Evolutionary conservation across 2,888 invertebrate genomes (phyloP), one percentile per base, ranked within the genome.

Genomic region (Leptinotarsa rubiginosa): DNA sequence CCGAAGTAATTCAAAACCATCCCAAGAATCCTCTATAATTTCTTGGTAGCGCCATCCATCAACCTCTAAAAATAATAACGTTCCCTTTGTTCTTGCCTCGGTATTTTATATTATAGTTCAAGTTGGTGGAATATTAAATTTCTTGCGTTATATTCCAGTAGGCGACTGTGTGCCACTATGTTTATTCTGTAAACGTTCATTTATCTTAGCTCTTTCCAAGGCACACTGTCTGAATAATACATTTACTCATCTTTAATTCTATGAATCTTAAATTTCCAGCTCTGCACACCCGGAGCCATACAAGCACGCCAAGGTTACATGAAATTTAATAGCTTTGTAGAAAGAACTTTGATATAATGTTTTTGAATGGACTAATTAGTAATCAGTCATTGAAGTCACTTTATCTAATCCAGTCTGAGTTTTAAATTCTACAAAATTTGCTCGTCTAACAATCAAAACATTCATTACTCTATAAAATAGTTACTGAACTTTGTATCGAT

Each of bases 171-270:
- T 78, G 75, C 78, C 78, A 81, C 81, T 83, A 84, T 85, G 84
- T 85, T 85, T 84, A 83, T 82, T 81, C 81, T 80, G 80, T 80
- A 79, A 80, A 82, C 82, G 83, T 84, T 85, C 84, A 85, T 85
- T 86, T 85, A 86, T 86, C 85, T 84, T 85, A 85, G 84, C 85
- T 85, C 78, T 86, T 86, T 85, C 86, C 85, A 84, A 85, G 84
- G 84, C 84, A 83, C 84, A 83, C 82, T 78, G 72, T 81, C 81
- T 87, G 86, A 86, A 87, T 87, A 86, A 87, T 86, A 85, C 84
- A 87, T 85, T 82, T 81, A 81, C 86, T 87, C 87, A 87, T 87
- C 87, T 87, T 87, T 87, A 87, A 87, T 87, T 87, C 87, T 83
- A 87, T 87, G 87, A 87, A 87, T 87, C 86, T 86, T 86, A 87